Evolutionary conservation across 2,888 invertebrate species (phyloP), one percentile per base, ranked within the genome.

Genomic region (Julus scanicus): DNA sequence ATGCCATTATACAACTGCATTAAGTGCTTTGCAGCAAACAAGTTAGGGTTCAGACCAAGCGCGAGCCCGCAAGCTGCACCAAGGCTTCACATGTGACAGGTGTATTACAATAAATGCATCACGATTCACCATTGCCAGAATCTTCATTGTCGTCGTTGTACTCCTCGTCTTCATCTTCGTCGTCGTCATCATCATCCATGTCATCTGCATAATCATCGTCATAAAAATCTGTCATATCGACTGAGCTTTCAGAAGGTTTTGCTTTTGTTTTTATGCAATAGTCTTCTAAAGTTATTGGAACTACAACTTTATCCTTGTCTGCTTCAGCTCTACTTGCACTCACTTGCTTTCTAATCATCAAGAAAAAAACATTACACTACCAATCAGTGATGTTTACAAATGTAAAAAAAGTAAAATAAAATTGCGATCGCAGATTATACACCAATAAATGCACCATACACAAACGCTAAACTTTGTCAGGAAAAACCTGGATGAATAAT

Each of bases 211-310:
- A 98, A 92, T 98, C 98, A 92, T 97, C 97, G 91, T 98, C 97
- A 93, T 98, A 98, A 93, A 98, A 98, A 92, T 98, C 99, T 90
- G 97, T 97, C 95, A 97, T 96, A 92, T 98, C 98, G 90, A 96
- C 93, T 94, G 95, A 91, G 90, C 96, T 96, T 91, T 97, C 96
- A 90, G 95, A 95, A 15, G 97, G 96, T 93, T 97, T 97, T 90
- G 97, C 96, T 92, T 96, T 95, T 85, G 97, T 96, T 89, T 93
- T 94, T 92, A 99, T 97, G 93, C 99, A 99, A 93, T 99, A 99
- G 93, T 99, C 99, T 94, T 99, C 99, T 92, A 99, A 94, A 2
- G 99, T 99, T 91, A 97, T 95, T 15, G 99, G 99, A 91, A 99
- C 99, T 88, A 96, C 96, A 90, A 99, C 98, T 90, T 98, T 98